Conservation (phyloP, 2,113 vertebrate species). For the Spilogale gracilis region DNA sequence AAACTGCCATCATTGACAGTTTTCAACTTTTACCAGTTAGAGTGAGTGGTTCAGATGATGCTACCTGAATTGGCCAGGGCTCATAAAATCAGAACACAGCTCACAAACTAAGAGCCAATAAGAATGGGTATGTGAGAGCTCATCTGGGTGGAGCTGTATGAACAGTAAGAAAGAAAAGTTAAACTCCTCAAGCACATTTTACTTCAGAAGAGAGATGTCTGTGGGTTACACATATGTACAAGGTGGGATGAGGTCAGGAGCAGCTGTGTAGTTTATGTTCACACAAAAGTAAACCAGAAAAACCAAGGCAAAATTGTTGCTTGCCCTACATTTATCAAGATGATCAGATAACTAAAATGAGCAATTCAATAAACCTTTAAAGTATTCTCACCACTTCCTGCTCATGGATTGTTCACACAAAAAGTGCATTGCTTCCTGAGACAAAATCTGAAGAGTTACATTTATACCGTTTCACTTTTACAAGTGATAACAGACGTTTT, state of each 20-base stretch:
- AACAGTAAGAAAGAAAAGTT: slow-evolving; percentile 25
- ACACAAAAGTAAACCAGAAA: slow-evolving; percentile 82
- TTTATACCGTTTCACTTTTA: slow-evolving; percentile 63
- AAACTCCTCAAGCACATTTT: slow-evolving; percentile 24
- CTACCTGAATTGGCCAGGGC: background rate
- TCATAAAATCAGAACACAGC: background rate
- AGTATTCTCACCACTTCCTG: slow-evolving; percentile 87
- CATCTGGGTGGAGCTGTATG: background rate
- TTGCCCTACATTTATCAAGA: slow-evolving; percentile 83
- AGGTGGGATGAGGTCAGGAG: slow-evolving; percentile 57
- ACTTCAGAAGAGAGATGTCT: slow-evolving; percentile 59
- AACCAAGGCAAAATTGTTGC: slow-evolving; percentile 78
- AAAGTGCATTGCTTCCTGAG: slow-evolving; percentile 78
- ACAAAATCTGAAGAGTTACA: slow-evolving; percentile 76
- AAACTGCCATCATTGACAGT: background rate
- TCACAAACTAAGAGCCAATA: background rate
- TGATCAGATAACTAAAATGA: slow-evolving; percentile 87
- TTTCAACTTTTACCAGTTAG: background rate
- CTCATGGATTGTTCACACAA: slow-evolving; percentile 74
- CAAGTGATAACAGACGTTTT: background rate
- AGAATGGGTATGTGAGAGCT: background rate
- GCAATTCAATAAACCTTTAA: slow-evolving; percentile 75
- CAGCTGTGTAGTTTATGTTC: slow-evolving; percentile 73
- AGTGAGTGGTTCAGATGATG: background rate
- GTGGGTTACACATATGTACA: slow-evolving; percentile 44